Base-by-base conservation (phyloP, 2,113 vertebrate species). In the Podarcis cretensis region DNA sequence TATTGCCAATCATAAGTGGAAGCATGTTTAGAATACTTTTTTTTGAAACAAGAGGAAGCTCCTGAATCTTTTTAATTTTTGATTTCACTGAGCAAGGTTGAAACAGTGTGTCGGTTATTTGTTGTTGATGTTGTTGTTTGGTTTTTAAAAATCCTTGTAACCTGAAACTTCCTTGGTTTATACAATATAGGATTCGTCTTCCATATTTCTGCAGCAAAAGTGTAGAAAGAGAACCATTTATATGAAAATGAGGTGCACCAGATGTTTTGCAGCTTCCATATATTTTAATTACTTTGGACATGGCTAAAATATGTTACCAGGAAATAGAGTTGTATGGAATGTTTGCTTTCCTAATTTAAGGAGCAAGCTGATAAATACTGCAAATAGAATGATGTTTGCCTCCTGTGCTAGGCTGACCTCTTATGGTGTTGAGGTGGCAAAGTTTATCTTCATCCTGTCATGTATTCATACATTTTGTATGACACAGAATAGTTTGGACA, bases 361-460 rank as follows among this genome's bases (percentile, higher is more conserved):
- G 43, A 48, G 75, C 81, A 65, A 59, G 78, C 74, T 87, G 91
- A 92, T 90, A 88, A 78, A 74, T 57, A 63, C 14, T 71, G 79
- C 82, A 76, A 59, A 27, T 65, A 65, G 88, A 83, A 73, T 69
- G 81, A 76, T 66, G 84, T 6, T 54, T 83, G 87, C 85, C 84
- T 88, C 37, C 9, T 83, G 27, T 3, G 43, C 75, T 54, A 6
- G 74, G 27, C 65, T 89, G 75, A 87, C 57, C 79, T 91, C 89
- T 84, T 85, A 81, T 0, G 0, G 21, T 68, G 59, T 71, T 25
- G 89, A 91, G 94, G 92, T 94, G 93, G 63, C 74, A 78, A 86
- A 91, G 82, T 92, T 84, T 80, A n/a, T 0, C 90, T 91, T 91
- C 86, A 86, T 91, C 79, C 43, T 81, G 27, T 20, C 59, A 32